Percentiles rank a stretch among this genome's conserved stretches.
Conservation (phyloP, 2,797 vertebrate species). For the Cetoscarus ocellatus region DNA sequence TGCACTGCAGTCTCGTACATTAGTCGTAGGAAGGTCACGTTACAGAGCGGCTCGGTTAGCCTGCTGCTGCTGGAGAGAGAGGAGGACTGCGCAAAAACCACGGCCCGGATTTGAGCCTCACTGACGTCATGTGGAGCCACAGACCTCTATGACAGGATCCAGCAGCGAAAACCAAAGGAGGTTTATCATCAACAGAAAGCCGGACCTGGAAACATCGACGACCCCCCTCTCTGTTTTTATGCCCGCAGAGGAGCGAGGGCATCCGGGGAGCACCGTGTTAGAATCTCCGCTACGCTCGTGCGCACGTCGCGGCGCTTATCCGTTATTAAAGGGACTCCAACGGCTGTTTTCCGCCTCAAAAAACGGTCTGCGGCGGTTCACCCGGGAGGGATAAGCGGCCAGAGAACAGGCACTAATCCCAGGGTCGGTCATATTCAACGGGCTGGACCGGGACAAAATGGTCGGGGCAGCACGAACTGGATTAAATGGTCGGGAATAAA, state of each 20-base stretch:
- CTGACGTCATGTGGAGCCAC: slow-evolving; percentile 86
- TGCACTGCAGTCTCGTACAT: slow-evolving; percentile 80
- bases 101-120: slow-evolving; percentile 79
- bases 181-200: slow-evolving; percentile 56
- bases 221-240: slow-evolving; percentile 18
- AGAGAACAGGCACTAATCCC: slow-evolving; percentile 75
- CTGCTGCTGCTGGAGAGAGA: slow-evolving; percentile 45
- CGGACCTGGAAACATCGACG: slow-evolving; percentile 47
- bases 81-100: slow-evolving; percentile 84
- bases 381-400: slow-evolving; percentile 65
- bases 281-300: slow-evolving; percentile 7
- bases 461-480: slow-evolving; percentile 63
- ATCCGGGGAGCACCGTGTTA: background rate
- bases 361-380: slow-evolving; percentile 47
- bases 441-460: slow-evolving; percentile 55
- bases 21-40: slow-evolving; percentile 79
- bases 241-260: slow-evolving; percentile 1
- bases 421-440: slow-evolving; percentile 61
- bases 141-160: slow-evolving; percentile 76
- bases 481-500: slow-evolving; percentile 65
- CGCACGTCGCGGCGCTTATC: slow-evolving; percentile 39
- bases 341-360: slow-evolving; percentile 50
- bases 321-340: slow-evolving; percentile 52
- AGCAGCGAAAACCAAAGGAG: slow-evolving; percentile 50
- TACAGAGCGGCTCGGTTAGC: slow-evolving; percentile 58